Evolutionary conservation across 2,797 vertebrate genomes (phyloP), one percentile per base, ranked within the genome.

Genomic region (Sebastes iracundus): DNA sequence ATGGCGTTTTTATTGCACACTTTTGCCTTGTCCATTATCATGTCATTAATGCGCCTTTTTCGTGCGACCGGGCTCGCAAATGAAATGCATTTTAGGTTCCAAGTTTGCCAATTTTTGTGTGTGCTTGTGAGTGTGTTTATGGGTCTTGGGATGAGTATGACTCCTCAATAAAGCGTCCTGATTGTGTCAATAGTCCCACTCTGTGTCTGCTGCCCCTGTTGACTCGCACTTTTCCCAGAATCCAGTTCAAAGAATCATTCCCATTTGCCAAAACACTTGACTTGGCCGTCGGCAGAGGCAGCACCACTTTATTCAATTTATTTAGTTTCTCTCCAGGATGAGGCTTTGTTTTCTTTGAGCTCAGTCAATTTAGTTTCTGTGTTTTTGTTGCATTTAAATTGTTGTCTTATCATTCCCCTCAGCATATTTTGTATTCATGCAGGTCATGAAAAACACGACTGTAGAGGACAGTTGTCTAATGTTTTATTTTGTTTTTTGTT

Each of bases 221-320:
- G 67, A 75, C 67, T 79, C 49, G 7, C 56, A 56, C 38, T 22
- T 72, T 82, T 82, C 72, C 71, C 65, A 78, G 67, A 87, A 79
- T 73, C 18, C 32, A 33, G 2, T 80, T 75, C 49, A 52, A 60
- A 74, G 53, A 55, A 66, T 55, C 2, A 0, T 25, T 65, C 28
- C 8, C 52, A 42, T 71, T 76, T 62, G 14, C 46, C 56, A 27
- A 49, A 76, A 55, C 55, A 27, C 23, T 76, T 32, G 2, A 52
- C 49, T 64, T 70, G 14, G 32, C 38, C n/a, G 7, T 28, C 4
- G 52, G 22, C 33, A 42, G 42, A 33, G 9, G 23, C 49, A 11
- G 53, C 27, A 10, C n/a, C 3, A 13, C n/a, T 27, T 69, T 8
- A 77, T 74, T 78, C 55, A 30, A 16, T 81, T 72, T 2, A 11